Percentiles rank a stretch among this genome's conserved stretches.
These are phyloP conservation scores for Oophaga sylvatica DNA, from an alignment of 2,797 vertebrate species.

Conservation along the genomic window DNA sequence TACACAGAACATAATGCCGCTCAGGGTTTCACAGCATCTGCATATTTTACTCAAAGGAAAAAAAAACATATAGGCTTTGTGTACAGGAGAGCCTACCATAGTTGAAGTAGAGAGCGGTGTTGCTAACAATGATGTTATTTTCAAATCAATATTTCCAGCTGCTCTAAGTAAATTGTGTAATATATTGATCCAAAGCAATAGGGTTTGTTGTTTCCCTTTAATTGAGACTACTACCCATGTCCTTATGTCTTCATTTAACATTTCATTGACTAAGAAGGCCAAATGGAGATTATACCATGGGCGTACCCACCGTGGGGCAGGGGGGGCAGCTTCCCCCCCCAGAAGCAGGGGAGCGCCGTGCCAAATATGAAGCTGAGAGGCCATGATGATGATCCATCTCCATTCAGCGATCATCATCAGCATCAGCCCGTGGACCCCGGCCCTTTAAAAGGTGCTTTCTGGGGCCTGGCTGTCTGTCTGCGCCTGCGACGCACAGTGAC, in stretches of 20 bases:
- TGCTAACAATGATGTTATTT: constrained; percentile 37
- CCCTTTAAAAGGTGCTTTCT: no score
- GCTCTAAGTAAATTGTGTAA: constrained; percentile 17
- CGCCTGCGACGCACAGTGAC: no score
- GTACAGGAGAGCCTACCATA: constrained; percentile 8
- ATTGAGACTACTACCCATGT: constrained; percentile 3
- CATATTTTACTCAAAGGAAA: constrained; percentile 43
- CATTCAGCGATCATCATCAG: no score
- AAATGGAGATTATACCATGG: background rate
- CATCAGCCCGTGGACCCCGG: no score
- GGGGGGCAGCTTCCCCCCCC: no score
- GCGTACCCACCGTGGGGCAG: no score
- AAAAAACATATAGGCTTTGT: constrained; percentile 12
- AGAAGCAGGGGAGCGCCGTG: no score
- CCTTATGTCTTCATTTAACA: constrained; percentile 18
- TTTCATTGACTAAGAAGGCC: background rate
- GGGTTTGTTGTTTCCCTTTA: constrained; percentile 2
- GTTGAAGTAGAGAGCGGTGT: constrained; percentile 15
- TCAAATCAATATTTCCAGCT: constrained; percentile 29
- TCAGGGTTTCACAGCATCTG: constrained; percentile 47
- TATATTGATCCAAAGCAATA: constrained; percentile 13
- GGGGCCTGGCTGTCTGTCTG: no score
- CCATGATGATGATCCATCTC: no score
- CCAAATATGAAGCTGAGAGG: no score
- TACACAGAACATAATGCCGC: constrained; percentile 46